phyloP scores from a whole-genome alignment of 2,797 vertebrate species.

The Anabas testudineus region DNA sequence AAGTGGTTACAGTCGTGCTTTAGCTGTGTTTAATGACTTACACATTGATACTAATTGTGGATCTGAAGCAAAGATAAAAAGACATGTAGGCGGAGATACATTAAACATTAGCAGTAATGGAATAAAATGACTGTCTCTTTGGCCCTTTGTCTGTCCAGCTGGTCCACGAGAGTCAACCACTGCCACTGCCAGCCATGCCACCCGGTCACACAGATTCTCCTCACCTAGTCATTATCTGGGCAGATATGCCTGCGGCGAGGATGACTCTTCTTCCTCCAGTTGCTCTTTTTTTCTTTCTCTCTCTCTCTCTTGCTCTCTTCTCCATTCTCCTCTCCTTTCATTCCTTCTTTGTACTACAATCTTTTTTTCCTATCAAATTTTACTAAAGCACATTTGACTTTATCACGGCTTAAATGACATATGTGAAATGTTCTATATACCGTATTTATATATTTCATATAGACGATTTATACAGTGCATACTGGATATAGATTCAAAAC shows the following conservation, averaged over 20 bases:
- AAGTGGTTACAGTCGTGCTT: not conserved
- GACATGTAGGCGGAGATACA: not conserved
- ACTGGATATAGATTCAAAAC: too few species aligned
- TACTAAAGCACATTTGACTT: not conserved
- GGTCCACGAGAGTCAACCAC: constrained; percentile 33
- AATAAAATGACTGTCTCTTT: constrained; percentile 17
- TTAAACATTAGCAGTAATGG: not conserved
- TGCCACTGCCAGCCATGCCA: constrained; percentile 21
- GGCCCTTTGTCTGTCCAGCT: constrained; percentile 50
- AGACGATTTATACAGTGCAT: too few species aligned
- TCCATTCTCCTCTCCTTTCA: not conserved
- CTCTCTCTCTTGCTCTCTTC: not conserved
- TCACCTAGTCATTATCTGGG: constrained; percentile 55
- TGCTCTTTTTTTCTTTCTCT: constrained; percentile 12
- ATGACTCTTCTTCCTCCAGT: constrained; percentile 30
- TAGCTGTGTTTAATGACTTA: not conserved
- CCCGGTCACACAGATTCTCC: constrained; percentile 44
- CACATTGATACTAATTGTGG: not conserved
- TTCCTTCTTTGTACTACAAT: not conserved
- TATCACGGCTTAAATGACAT: not conserved
- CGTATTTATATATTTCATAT: not conserved
- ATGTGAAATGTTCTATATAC: not conserved
- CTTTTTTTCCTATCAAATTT: too few species aligned
- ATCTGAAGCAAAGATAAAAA: not conserved
- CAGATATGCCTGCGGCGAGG: constrained; percentile 23